phyloP scores from a whole-genome alignment of 2,797 vertebrate species.

The Acrocephalus scirpaceus region DNA sequence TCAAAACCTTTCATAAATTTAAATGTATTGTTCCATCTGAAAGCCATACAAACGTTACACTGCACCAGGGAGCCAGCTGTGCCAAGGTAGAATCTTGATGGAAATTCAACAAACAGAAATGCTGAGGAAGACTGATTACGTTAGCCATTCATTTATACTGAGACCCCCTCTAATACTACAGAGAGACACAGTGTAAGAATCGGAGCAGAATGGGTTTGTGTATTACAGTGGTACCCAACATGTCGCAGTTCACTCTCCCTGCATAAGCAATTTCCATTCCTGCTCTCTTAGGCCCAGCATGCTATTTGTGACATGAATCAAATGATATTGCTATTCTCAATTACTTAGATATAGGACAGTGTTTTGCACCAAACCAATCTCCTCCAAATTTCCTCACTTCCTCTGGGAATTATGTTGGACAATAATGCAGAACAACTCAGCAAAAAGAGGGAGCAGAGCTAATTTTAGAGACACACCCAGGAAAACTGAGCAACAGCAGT shows the following conservation, averaged over 20 bases:
- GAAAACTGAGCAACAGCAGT: not conserved
- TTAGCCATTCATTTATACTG: not conserved
- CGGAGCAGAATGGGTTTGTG: not conserved
- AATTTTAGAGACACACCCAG: constrained; percentile 5
- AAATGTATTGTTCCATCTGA: not conserved
- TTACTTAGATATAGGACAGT: not conserved
- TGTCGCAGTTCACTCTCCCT: not conserved
- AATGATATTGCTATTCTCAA: not conserved
- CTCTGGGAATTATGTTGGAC: not conserved
- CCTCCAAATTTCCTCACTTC: not conserved
- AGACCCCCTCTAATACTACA: not conserved
- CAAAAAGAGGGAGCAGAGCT: not conserved
- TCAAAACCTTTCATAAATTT: not conserved
- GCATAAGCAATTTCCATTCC: not conserved
- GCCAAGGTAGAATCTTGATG: not conserved
- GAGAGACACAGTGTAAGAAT: not conserved
- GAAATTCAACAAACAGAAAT: not conserved
- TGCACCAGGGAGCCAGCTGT: not conserved
- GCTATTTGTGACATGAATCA: not conserved
- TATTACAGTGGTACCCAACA: not conserved
- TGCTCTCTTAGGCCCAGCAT: not conserved
- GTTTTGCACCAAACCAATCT: constrained; percentile 1
- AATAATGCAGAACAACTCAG: not conserved
- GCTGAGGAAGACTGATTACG: not conserved
- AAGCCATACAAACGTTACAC: not conserved